Percentiles rank a stretch among this genome's conserved stretches.
Evolutionary conservation across 1,140 invertebrate genomes (phyloP).

Genomic region (Dendrolimus punctatus): DNA sequence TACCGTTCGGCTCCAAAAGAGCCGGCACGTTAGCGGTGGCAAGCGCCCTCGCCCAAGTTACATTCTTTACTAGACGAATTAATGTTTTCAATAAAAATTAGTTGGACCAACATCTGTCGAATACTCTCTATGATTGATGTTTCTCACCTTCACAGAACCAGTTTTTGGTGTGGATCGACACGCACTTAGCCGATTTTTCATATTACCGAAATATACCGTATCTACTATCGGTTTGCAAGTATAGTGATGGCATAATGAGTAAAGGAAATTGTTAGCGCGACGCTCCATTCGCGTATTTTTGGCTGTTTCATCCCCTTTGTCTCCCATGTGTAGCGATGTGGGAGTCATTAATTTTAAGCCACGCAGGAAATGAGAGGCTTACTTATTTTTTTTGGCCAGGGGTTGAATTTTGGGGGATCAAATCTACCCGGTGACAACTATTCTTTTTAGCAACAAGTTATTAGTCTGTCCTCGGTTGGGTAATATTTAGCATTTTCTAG

Average conservation of each 20-base stretch:
- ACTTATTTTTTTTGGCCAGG: slow-evolving; percentile 18
- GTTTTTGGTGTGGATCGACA: too few relatives aligned
- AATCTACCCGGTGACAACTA: not conserved
- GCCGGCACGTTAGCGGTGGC: too few relatives aligned
- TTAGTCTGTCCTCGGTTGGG: not conserved
- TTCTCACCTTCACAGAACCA: too few relatives aligned
- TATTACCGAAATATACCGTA: too few relatives aligned
- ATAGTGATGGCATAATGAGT: slow-evolving; percentile 33
- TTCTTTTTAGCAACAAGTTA: not conserved
- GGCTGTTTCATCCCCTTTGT: slow-evolving; percentile 31
- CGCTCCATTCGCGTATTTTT: slow-evolving; percentile 35
- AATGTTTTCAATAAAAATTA: too few relatives aligned
- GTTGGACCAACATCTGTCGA: too few relatives aligned
- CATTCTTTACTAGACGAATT: too few relatives aligned
- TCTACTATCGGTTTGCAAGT: slow-evolving; percentile 29
- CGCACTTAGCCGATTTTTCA: too few relatives aligned
- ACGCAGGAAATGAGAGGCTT: slow-evolving; percentile 27
- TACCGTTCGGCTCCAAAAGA: too few relatives aligned
- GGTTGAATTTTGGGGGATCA: slow-evolving; percentile 7
- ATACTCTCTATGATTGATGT: too few relatives aligned
- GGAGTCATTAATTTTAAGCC: slow-evolving; percentile 45
- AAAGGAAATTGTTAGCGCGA: slow-evolving; percentile 42
- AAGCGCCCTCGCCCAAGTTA: too few relatives aligned
- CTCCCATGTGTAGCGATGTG: slow-evolving; percentile 36
- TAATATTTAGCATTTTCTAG: too few relatives aligned